phyloP scores from a whole-genome alignment of 2,797 vertebrate species.

The Anomalospiza imberbis region DNA sequence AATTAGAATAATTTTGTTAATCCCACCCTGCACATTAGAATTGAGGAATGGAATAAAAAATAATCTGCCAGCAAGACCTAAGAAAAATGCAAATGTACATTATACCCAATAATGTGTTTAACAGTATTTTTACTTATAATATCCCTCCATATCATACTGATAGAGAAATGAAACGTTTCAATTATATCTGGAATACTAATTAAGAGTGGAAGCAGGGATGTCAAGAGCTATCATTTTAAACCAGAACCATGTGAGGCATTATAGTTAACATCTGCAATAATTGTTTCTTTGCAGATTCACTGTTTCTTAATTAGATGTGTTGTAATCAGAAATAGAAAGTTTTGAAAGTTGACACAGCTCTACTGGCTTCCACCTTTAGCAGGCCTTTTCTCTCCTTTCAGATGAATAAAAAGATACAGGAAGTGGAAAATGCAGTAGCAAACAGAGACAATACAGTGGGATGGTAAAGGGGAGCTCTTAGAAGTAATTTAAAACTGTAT shows the following conservation, averaged over 20 bases:
- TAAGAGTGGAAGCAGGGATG: background rate
- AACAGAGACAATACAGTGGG: background rate
- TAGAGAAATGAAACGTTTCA: background rate
- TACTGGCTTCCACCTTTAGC: background rate
- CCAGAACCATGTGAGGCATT: background rate
- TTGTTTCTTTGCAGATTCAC: background rate
- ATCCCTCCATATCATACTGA: background rate
- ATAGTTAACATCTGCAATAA: background rate
- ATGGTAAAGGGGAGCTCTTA: background rate
- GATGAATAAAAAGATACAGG: background rate
- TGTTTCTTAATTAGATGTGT: background rate
- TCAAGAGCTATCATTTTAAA: background rate
- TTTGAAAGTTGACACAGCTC: background rate
- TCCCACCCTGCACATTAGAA: background rate
- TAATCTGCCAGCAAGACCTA: background rate
- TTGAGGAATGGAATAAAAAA: background rate
- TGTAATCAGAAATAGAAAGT: background rate
- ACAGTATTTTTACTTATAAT: background rate
- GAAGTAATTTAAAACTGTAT: background rate
- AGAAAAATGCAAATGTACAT: background rate
- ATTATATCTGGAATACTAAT: background rate
- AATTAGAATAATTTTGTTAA: background rate
- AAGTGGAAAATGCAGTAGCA: background rate
- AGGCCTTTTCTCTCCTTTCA: background rate
- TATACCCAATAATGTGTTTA: background rate